phyloP scores from a whole-genome alignment of 1,140 invertebrate genomes.

The Drosophila pruinosa region DNA sequence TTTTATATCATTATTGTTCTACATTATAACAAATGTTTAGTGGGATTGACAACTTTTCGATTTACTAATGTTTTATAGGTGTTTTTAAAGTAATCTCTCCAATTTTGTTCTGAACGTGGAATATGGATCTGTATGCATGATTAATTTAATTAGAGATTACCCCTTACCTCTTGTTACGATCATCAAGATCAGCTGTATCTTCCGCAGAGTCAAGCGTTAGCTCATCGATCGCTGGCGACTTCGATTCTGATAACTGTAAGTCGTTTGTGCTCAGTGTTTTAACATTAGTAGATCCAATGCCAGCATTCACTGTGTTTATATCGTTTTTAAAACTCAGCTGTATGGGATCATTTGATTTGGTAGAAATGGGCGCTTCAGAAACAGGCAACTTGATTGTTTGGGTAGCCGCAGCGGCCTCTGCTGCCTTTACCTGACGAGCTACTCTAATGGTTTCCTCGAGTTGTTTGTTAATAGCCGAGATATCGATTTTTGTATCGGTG shows the following conservation, averaged over 20 bases:
- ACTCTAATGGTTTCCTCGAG: constrained; percentile 82
- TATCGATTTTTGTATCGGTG: constrained; percentile 78
- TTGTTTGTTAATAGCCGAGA: constrained; percentile 81
- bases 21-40: no score
- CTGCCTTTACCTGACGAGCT: constrained; percentile 79
- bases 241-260: constrained; percentile 82
- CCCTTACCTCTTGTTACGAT: constrained; percentile 88
- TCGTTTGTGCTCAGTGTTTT: constrained; percentile 72
- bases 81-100: no score
- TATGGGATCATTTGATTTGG: constrained; percentile 76
- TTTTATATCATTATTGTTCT: no score
- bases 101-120: neutral
- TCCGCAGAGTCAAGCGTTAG: constrained; percentile 85
- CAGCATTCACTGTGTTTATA: constrained; percentile 45
- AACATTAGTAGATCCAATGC: constrained; percentile 31
- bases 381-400: constrained; percentile 52
- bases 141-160: neutral
- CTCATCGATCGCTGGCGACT: constrained; percentile 85
- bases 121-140: neutral
- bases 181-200: constrained; percentile 87
- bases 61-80: no score
- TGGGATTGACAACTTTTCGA: no score
- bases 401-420: constrained; percentile 68
- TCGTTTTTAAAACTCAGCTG: constrained; percentile 83
- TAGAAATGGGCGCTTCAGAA: constrained; percentile 53